Percentiles rank a stretch among this genome's conserved stretches.
Conservation (phyloP, 2,888 invertebrate genomes). For the Bellardia bayeri region DNA sequence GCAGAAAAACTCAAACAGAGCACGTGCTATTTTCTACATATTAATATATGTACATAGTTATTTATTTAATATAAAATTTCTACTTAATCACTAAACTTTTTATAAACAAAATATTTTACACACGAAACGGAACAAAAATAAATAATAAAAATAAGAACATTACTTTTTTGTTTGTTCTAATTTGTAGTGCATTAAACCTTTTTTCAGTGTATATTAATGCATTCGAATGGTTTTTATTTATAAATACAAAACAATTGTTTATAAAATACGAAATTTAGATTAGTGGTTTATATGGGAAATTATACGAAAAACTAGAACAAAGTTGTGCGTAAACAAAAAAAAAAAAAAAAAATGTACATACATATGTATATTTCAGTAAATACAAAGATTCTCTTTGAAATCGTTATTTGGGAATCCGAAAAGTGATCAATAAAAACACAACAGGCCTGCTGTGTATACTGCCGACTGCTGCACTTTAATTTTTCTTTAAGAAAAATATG, state of each 20-base stretch:
- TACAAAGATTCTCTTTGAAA: constrained; percentile 35
- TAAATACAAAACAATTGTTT: constrained; percentile 51
- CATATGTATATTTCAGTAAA: not conserved
- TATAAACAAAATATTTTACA: constrained; percentile 31
- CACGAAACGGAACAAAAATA: not conserved
- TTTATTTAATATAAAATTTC: constrained; percentile 9
- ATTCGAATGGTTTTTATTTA: constrained; percentile 36
- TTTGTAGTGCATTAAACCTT: constrained; percentile 34
- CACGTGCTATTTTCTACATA: constrained; percentile 48
- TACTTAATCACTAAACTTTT: constrained; percentile 22
- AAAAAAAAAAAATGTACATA: not conserved
- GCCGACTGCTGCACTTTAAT: constrained; percentile 11
- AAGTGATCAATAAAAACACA: constrained; percentile 16
- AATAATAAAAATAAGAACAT: not conserved
- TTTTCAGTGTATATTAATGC: not conserved
- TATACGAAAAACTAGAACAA: constrained; percentile 59
- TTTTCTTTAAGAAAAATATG: constrained; percentile 10
- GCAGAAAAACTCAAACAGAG: constrained; percentile 28
- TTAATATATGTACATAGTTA: not conserved
- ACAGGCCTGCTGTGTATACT: not conserved
- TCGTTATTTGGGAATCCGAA: constrained; percentile 13
- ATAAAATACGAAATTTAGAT: constrained; percentile 60
- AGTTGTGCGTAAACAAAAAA: constrained; percentile 62
- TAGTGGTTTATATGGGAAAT: constrained; percentile 56
- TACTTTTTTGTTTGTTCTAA: not conserved